Evolutionary conservation across 2,113 vertebrate species (phyloP).

Genomic region (Epinephelus lanceolatus): DNA sequence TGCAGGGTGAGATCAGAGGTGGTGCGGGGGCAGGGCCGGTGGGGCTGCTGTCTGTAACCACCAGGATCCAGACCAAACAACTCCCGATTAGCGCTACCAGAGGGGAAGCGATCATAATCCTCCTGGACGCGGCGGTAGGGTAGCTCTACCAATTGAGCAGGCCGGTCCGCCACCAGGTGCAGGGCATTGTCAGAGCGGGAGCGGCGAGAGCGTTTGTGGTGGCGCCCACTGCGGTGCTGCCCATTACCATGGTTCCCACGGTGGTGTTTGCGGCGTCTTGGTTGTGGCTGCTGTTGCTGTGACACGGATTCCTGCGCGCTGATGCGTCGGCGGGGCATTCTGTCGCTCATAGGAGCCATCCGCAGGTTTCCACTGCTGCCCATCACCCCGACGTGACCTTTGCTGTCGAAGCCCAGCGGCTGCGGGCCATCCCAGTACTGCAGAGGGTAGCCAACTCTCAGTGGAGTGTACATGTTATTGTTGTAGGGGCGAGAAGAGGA

Average conservation of each 20-base stretch:
- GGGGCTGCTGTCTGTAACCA: slow-evolving; percentile 88
- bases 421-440: slow-evolving; percentile 88
- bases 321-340: slow-evolving; percentile 88
- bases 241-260: slow-evolving; percentile 86
- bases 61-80: slow-evolving; percentile 82
- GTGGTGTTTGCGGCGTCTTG: slow-evolving; percentile 84
- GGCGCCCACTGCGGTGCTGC: slow-evolving; percentile 86
- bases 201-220: slow-evolving; percentile 90
- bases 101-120: slow-evolving; percentile 91
- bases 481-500: slow-evolving; percentile 92
- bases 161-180: slow-evolving; percentile 92
- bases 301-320: slow-evolving; percentile 83
- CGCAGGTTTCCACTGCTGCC: slow-evolving; percentile 84
- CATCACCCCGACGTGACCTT: slow-evolving; percentile 84
- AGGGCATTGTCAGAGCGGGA: slow-evolving; percentile 97
- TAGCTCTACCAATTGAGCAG: slow-evolving; percentile 87
- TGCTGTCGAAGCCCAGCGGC: slow-evolving; percentile 87
- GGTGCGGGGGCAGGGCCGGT: slow-evolving; percentile 93
- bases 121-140: slow-evolving; percentile 90
- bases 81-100: slow-evolving; percentile 89
- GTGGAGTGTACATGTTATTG: slow-evolving; percentile 90
- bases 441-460: slow-evolving; percentile 84
- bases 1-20: slow-evolving; percentile 97
- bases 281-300: slow-evolving; percentile 77
- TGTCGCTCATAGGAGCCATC: slow-evolving; percentile 90